Conservation (phyloP, 30 jellyfish, hydroid and myxozoan genomes). For the Hydractinia echinata region DNA sequence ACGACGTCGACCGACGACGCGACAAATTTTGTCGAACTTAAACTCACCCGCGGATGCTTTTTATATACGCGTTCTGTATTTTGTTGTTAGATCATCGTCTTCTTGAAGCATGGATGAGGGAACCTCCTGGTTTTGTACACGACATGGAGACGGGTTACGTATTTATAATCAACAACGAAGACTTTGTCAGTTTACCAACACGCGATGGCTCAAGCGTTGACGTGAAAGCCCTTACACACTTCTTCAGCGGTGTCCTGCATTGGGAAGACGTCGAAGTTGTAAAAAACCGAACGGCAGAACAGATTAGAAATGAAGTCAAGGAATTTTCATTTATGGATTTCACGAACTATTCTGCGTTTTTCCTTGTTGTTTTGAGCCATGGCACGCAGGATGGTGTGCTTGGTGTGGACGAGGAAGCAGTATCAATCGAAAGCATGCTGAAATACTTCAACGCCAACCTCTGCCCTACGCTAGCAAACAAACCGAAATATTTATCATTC, state of each 20-base stretch:
- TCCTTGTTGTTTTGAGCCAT: constrained; percentile 41
- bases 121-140: not conserved
- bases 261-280: constrained; percentile 12
- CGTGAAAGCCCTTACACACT: constrained; percentile 24
- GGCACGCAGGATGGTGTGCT: constrained; percentile 55
- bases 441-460: constrained; percentile 43
- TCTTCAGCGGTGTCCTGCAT: constrained; percentile 31
- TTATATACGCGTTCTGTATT: too few species aligned
- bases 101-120: too few species aligned
- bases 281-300: not conserved
- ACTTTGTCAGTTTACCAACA: not conserved
- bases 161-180: constrained; percentile 19
- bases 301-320: not conserved
- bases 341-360: constrained; percentile 11
- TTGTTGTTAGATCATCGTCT: too few species aligned
- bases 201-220: constrained; percentile 47
- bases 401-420: constrained; percentile 38
- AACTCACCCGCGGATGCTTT: too few species aligned
- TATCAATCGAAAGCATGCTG: constrained; percentile 23
- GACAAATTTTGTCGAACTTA: too few species aligned
- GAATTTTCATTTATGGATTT: not conserved
- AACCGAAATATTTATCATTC: constrained; percentile 57
- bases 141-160: constrained; percentile 14
- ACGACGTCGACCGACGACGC: too few species aligned
- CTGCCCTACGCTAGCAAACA: constrained; percentile 41